Evolutionary conservation across 2,113 vertebrate species (phyloP).

Genomic region (Triplophysa tibetana): DNA sequence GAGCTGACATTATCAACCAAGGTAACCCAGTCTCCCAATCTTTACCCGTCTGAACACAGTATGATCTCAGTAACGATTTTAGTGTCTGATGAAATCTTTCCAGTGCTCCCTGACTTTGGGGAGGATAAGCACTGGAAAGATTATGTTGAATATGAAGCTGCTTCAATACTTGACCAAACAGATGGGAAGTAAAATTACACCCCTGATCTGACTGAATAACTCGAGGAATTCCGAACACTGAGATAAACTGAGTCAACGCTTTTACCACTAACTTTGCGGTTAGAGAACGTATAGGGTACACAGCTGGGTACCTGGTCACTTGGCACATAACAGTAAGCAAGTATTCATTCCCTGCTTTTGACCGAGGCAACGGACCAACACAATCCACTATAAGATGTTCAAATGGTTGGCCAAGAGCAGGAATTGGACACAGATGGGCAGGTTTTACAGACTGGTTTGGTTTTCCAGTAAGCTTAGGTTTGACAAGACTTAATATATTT

Average conservation of each 20-base stretch:
- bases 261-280: background rate
- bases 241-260: background rate
- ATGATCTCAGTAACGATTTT: no score
- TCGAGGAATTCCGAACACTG: background rate
- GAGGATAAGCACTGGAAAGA: no score
- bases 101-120: no score
- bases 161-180: no score
- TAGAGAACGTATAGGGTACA: background rate
- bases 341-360: background rate
- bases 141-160: no score
- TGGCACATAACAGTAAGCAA: slow-evolving; percentile 3
- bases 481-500: background rate
- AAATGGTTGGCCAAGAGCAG: background rate
- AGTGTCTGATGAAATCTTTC: no score
- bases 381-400: background rate
- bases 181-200: no score
- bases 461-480: background rate
- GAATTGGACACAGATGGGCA: background rate
- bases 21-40: no score
- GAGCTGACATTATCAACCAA: no score
- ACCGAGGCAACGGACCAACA: background rate
- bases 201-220: no score
- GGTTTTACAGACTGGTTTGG: background rate
- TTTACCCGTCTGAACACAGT: no score
- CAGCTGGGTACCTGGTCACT: background rate